These are phyloP conservation scores for Beaufortia kweichowensis DNA, from an alignment of 2,113 vertebrate genomes.

Conservation along the genomic window DNA sequence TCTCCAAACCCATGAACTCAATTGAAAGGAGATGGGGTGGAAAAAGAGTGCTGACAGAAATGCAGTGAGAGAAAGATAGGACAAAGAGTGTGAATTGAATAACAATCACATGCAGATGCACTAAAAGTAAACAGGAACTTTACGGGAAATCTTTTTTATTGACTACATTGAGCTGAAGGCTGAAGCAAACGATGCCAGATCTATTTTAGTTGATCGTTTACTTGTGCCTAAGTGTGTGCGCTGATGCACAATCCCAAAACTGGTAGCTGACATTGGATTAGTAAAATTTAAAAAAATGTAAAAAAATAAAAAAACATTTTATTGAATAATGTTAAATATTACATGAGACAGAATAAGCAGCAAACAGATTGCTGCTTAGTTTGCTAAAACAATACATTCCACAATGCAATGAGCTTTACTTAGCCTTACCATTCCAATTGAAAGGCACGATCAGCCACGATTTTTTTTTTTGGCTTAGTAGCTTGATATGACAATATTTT, in stretches of 20 bases:
- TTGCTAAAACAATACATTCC: no score
- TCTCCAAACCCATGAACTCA: slow-evolving; percentile 31
- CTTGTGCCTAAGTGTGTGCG: slow-evolving; percentile 3
- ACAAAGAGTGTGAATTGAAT: slow-evolving; percentile 43
- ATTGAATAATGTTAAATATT: no score
- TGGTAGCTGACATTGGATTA: slow-evolving; percentile 38
- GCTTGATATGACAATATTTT: no score
- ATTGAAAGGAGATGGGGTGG: slow-evolving; percentile 19
- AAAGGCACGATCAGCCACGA: no score
- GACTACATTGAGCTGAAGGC: slow-evolving; percentile 33
- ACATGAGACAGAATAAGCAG: no score
- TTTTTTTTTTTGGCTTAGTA: no score
- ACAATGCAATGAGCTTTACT: no score
- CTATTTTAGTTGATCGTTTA: slow-evolving; percentile 32
- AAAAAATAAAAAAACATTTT: no score
- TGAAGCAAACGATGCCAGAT: slow-evolving; percentile 28
- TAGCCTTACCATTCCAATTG: no score
- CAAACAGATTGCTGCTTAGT: no score
- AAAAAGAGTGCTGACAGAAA: slow-evolving; percentile 26
- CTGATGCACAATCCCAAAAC: slow-evolving; percentile 34
- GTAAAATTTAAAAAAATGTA: no score
- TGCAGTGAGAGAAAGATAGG: slow-evolving; percentile 15
- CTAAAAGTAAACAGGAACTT: slow-evolving; percentile 29
- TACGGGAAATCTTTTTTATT: slow-evolving; percentile 28
- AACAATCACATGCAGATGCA: slow-evolving; percentile 51